Evolutionary conservation across 37 sponge, comb jelly and placozoan species (phyloP).

Genomic region (Beroe forskalii): DNA sequence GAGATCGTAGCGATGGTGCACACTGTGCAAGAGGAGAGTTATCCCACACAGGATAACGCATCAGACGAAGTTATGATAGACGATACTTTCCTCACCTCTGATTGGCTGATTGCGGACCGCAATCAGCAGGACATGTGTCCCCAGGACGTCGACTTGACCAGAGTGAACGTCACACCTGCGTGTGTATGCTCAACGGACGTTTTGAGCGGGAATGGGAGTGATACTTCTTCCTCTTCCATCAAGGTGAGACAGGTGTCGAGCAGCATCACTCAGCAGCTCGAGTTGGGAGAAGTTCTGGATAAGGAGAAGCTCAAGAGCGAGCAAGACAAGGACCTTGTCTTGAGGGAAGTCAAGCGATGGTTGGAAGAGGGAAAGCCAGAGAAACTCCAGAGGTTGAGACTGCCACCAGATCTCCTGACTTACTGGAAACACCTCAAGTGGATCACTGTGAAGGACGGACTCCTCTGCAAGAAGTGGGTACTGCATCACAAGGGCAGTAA

Average conservation of each 20-base stretch:
- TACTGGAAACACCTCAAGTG: slow-evolving; percentile 27
- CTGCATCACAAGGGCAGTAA: not conserved
- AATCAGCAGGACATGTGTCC: not conserved
- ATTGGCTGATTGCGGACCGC: not conserved
- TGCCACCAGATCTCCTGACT: not conserved
- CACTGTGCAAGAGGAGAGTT: not conserved
- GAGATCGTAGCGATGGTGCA: too few species aligned
- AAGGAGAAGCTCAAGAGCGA: not conserved
- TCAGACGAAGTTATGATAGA: not conserved
- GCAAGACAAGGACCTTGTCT: slow-evolving; percentile 4
- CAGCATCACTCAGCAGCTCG: slow-evolving; percentile 18
- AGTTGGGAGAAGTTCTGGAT: not conserved
- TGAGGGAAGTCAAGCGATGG: slow-evolving; percentile 45
- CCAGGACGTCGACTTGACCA: not conserved
- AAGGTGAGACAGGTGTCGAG: not conserved
- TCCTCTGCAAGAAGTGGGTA: slow-evolving; percentile 27
- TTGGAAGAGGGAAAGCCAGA: not conserved
- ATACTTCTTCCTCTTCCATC: not conserved
- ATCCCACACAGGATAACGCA: not conserved
- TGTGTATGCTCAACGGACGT: slow-evolving; percentile 4
- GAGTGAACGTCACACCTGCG: not conserved
- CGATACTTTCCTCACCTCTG: not conserved
- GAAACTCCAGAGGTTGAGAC: slow-evolving; percentile 15
- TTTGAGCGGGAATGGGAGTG: not conserved
- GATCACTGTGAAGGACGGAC: not conserved